Conservation (phyloP, 64 coral and sea anemone species). For the Dendrophyllia cribrosa region DNA sequence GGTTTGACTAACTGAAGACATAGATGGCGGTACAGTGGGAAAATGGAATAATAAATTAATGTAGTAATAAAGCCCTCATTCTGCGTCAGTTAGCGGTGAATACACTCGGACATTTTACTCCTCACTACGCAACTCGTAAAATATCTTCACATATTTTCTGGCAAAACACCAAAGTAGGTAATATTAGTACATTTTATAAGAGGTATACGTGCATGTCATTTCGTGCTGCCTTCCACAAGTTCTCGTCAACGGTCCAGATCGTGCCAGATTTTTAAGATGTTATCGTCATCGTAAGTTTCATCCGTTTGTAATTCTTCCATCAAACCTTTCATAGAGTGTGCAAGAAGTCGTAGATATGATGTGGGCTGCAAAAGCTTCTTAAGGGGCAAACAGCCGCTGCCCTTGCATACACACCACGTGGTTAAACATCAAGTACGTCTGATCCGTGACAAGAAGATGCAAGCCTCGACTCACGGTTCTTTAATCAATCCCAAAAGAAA, state of each 20-base stretch:
- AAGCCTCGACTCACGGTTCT: neutral
- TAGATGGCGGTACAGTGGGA: too few relatives aligned
- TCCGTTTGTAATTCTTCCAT: conserved; percentile 46
- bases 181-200: too few relatives aligned
- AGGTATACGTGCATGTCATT: too few relatives aligned
- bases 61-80: too few relatives aligned
- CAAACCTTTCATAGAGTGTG: conserved; percentile 38
- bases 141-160: too few relatives aligned
- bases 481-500: neutral
- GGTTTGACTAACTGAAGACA: too few relatives aligned
- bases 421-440: neutral
- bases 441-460: neutral
- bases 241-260: neutral
- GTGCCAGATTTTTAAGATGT: neutral
- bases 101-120: neutral
- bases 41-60: too few relatives aligned
- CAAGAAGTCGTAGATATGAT: conserved; percentile 24
- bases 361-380: neutral
- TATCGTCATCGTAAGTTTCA: neutral
- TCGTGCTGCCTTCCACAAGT: neutral
- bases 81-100: too few relatives aligned
- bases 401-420: too few relatives aligned
- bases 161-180: too few relatives aligned
- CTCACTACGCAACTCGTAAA: too few relatives aligned
- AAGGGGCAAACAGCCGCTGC: neutral